Base-by-base conservation (phyloP, 2,113 vertebrate genomes). In the Empidonax traillii region DNA sequence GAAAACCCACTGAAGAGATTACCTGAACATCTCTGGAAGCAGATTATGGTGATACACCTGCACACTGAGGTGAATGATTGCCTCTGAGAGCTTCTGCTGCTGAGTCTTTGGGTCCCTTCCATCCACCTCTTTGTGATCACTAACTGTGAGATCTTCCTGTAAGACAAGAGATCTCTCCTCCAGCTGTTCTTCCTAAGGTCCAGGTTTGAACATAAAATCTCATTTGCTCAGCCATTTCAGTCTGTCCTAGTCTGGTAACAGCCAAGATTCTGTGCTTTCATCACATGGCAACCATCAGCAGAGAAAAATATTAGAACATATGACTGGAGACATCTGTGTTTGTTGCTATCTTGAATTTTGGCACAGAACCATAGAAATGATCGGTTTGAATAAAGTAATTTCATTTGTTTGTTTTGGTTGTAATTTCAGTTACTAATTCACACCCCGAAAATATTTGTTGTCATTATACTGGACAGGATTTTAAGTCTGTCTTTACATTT, bases 341-440 rank as follows among this genome's bases (percentile, higher is more conserved):
- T 72, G 85, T 95, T 93, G 78, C 84, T 37, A 41, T 91, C 90
- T 91, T 95, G 88, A 89, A 79, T 94, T 92, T 92, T 96, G 95
- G 71, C 95, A 92, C 65, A 77, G 91, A 96, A 71, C 49, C 90
- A 82, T 82, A 59, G 69, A 96, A 93, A 55, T 84, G 15, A 86
- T 87, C 53, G 8, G 22, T 96, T 85, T 97, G 79, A 98, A 98
- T 98, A 98, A 98, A 98, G 71, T 95, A 14, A 97, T 97, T 96
- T 97, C 73, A 95, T 97, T 98, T 97, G 67, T 89, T 96, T 82
- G 47, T 84, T 90, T 96, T 90, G 59, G 24, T 94, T 96, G 85
- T 86, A 58, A 85, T 93, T 91, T 97, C 72, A 94, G 41, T 97
- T 95, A 85, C 86, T 97, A 89, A 96, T 96, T 97, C 93, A 92